Evolutionary conservation across 2,888 invertebrate species (phyloP), one percentile per base, ranked within the genome.

Genomic region (Endotricha flammealis): DNA sequence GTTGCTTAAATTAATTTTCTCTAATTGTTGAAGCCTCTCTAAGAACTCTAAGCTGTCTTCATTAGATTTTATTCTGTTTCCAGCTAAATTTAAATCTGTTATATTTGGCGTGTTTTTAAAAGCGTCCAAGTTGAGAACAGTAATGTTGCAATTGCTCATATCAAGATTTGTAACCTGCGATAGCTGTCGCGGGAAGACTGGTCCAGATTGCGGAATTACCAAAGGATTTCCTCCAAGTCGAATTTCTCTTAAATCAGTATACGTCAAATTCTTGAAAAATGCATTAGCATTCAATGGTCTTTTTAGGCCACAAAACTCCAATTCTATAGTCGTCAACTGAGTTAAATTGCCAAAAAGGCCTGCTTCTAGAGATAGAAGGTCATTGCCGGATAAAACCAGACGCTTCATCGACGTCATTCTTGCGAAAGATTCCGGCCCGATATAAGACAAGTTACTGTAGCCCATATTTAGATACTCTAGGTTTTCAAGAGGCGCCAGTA

Each of bases 391-490:
- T 16, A 93, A 75, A 30, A 92, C 87, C 11, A 92, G 74, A 32
- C 87, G 87, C 55, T 89, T 90, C 73, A 92, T 83, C 6, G 90
- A 89, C 1, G 90, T 90, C 91, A 92, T 92, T 57, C 90, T 89
- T 3, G 91, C 87, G 57, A 92, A 93, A 2, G 91, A 89, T 16
- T 90, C 87, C 22, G 90, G 90, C 0, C 90, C 89, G 36, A 92
- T 82, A 45, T 89, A 87, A 0, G 91, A 90, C 2, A 92, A 75
- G 58, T 91, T 90, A 65, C 92, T 92, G 60, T 91, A 91, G 4
- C 92, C 91, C 92, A 93, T 92, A 63, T 92, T 91, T 2, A 92
- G 73, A 54, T 90, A 91, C 64, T 91, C 90, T 17, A 93, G 70
- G 8, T 90, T 90, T 40, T 90, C 88, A 1, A 92, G 66, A 0